Evolutionary conservation across 1,140 invertebrate genomes (phyloP).

Genomic region (Augochlora pura): DNA sequence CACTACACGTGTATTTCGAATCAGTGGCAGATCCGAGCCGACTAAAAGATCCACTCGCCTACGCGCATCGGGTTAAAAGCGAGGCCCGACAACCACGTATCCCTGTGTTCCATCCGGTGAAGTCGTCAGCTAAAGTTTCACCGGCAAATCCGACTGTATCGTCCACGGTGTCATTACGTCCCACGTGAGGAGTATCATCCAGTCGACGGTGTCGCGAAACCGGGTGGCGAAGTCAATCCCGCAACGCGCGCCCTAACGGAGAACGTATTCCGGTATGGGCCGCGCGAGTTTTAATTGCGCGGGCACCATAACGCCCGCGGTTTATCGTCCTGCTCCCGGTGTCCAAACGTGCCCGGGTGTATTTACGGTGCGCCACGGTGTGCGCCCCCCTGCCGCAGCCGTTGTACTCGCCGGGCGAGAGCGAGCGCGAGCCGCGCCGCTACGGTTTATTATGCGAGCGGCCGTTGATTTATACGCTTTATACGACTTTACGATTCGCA

Average conservation of each 20-base stretch:
- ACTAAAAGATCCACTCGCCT: no score
- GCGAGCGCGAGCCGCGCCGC: no score
- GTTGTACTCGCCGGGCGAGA: neutral
- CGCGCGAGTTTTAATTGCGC: slow-evolving; percentile 19
- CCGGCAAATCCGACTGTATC: neutral
- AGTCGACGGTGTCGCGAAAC: neutral
- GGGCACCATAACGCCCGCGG: neutral
- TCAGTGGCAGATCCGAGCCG: no score
- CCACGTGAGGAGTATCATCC: neutral
- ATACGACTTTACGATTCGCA: slow-evolving; percentile 21
- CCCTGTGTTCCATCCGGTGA: neutral
- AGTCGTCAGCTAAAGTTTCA: neutral
- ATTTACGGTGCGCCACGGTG: neutral
- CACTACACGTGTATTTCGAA: no score
- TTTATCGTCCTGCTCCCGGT: neutral
- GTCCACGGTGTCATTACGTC: slow-evolving; percentile 9
- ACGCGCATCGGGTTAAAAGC: no score
- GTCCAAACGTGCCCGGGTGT: neutral
- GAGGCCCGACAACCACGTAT: neutral
- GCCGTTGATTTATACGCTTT: slow-evolving; percentile 10
- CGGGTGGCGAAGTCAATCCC: slow-evolving; percentile 24
- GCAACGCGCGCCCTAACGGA: neutral
- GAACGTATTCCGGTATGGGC: neutral
- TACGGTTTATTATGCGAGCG: slow-evolving; percentile 13
- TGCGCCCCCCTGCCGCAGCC: no score